These are phyloP conservation scores for Nasonia giraulti DNA, from an alignment of 1,140 invertebrate species.

Conservation along the genomic window DNA sequence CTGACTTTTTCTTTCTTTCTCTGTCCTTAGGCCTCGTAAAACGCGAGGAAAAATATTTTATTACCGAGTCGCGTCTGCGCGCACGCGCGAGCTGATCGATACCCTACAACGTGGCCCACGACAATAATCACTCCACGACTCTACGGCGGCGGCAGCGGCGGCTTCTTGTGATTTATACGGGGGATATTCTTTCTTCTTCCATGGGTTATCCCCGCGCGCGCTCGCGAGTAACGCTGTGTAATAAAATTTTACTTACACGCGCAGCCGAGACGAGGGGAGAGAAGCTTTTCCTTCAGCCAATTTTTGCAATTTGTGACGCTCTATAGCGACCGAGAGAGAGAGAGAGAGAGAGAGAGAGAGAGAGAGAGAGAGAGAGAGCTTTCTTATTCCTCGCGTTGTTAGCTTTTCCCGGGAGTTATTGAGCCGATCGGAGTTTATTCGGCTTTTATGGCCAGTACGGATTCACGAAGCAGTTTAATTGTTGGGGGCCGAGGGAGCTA, in stretches of 20 bases:
- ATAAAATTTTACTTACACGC: conserved; percentile 53
- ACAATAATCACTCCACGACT: conserved; percentile 33
- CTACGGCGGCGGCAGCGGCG: not conserved
- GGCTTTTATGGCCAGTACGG: not conserved
- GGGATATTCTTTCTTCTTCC: conserved; percentile 30
- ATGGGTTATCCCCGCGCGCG: conserved; percentile 5
- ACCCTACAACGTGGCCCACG: conserved; percentile 9
- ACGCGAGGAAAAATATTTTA: conserved; percentile 46
- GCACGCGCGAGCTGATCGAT: conserved; percentile 32
- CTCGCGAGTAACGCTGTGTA: conserved; percentile 24
- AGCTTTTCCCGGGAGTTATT: not conserved
- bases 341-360: no score
- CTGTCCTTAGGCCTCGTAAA: conserved; percentile 38
- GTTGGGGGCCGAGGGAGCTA: not conserved
- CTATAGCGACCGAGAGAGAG: not conserved
- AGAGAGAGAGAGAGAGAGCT: not conserved
- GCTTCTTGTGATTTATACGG: conserved; percentile 47
- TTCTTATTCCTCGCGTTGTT: not conserved
- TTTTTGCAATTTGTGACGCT: conserved; percentile 38
- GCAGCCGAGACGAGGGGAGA: conserved; percentile 24
- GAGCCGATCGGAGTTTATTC: not conserved
- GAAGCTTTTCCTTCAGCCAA: conserved; percentile 33
- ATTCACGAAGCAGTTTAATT: not conserved
- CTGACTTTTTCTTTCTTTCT: conserved; percentile 29
- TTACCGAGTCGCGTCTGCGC: conserved; percentile 25